Evolutionary conservation across 2,113 vertebrate species (phyloP).

Genomic region (Pyrgilauda ruficollis): DNA sequence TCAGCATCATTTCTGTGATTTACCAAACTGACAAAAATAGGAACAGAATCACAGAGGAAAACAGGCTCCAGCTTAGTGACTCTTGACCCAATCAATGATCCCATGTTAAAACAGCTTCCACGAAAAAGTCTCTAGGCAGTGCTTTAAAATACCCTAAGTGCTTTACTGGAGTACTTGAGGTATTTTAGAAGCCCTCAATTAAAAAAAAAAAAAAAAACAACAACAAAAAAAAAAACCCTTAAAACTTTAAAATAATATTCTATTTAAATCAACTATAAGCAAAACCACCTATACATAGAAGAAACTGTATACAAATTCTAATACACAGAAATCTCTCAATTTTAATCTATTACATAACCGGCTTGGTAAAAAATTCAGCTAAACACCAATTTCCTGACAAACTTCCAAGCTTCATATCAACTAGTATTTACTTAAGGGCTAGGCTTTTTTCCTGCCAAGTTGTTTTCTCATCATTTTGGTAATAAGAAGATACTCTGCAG

Average conservation of each 20-base stretch:
- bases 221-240: accelerated
- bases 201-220: not conserved
- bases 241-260: not conserved
- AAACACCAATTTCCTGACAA: not conserved
- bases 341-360: not conserved
- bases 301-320: not conserved
- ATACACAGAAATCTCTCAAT: not conserved
- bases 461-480: not conserved
- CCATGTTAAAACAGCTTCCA: not conserved
- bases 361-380: not conserved
- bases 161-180: not conserved
- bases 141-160: not conserved
- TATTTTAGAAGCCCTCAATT: not conserved
- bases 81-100: not conserved
- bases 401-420: not conserved
- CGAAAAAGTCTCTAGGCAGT: not conserved
- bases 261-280: not conserved
- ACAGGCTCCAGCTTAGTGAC: not conserved
- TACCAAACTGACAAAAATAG: not conserved
- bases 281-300: not conserved
- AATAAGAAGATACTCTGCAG: not conserved
- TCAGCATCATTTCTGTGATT: not conserved
- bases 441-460: not conserved
- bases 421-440: not conserved
- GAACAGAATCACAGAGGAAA: not conserved